Evolutionary conservation across 2,888 invertebrate genomes (phyloP).

Genomic region (Keiferia lycopersicella): DNA sequence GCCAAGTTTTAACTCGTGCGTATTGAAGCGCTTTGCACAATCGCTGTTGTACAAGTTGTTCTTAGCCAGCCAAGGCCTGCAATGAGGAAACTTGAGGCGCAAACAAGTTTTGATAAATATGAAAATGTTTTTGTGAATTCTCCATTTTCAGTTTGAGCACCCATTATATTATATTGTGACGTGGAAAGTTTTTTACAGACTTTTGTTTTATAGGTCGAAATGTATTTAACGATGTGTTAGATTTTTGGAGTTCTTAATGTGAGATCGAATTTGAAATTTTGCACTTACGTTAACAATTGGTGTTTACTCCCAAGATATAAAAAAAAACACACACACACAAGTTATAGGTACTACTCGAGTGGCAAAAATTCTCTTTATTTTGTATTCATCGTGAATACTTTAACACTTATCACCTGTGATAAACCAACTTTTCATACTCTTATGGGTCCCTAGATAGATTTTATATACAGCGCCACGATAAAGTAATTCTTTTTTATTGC

Average conservation of each 20-base stretch:
- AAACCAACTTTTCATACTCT: constrained; percentile 4
- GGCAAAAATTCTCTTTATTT: neutral
- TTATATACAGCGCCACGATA: constrained; percentile 20
- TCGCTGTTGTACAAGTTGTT: constrained; percentile 47
- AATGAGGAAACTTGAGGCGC: constrained; percentile 33
- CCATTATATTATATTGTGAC: too few relatives aligned
- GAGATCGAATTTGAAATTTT: too few relatives aligned
- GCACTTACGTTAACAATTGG: too few relatives aligned
- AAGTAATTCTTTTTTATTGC: constrained; percentile 40
- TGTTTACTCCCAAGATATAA: too few relatives aligned
- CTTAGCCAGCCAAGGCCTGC: neutral
- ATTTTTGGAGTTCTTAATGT: too few relatives aligned
- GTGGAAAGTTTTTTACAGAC: too few relatives aligned
- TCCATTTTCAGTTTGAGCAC: too few relatives aligned
- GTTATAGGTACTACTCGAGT: neutral
- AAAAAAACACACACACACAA: neutral
- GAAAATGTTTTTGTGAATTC: neutral
- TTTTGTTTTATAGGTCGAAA: too few relatives aligned
- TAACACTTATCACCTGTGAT: neutral
- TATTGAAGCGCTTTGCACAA: constrained; percentile 64
- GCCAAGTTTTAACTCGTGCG: constrained; percentile 52
- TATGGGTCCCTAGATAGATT: neutral
- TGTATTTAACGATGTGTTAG: too few relatives aligned
- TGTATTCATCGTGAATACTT: neutral
- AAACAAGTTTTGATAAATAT: constrained; percentile 17